phyloP scores from a whole-genome alignment of 2,113 vertebrate genomes.

The Macaca mulatta region DNA sequence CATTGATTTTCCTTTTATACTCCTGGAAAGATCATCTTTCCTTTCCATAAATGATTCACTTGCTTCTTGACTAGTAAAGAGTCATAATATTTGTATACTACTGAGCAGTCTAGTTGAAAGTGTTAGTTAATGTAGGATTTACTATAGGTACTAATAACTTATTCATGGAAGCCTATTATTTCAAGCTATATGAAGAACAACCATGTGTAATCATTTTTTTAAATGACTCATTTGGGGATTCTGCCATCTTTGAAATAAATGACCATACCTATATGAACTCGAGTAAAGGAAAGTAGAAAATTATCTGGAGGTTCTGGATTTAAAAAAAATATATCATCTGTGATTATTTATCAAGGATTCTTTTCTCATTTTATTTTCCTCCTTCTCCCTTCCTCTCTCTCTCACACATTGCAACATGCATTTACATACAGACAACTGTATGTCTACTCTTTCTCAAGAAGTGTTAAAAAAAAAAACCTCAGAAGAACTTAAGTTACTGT shows the following conservation, averaged over 20 bases:
- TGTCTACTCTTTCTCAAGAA: not conserved
- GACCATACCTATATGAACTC: not conserved
- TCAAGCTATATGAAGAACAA: not conserved
- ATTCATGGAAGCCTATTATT: not conserved
- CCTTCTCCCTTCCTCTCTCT: not conserved
- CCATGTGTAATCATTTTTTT: not conserved
- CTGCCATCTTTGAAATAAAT: not conserved
- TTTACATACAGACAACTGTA: not conserved
- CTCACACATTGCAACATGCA: not conserved
- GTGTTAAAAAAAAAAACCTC: not conserved
- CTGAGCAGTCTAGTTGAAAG: not conserved
- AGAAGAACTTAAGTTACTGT: not conserved
- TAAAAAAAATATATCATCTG: not conserved
- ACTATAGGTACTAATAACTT: not conserved
- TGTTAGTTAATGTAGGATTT: not conserved
- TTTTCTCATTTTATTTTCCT: not conserved
- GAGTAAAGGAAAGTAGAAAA: not conserved
- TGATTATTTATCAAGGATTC: not conserved
- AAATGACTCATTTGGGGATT: not conserved
- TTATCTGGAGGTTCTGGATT: not conserved
- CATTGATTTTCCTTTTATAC: not conserved
- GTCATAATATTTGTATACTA: slow-evolving; percentile 47
- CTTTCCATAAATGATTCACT: not conserved
- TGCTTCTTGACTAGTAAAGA: slow-evolving; percentile 52
- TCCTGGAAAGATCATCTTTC: not conserved